These are phyloP conservation scores for Nymphicus hollandicus DNA, from an alignment of 2,113 vertebrate genomes.

Conservation along the genomic window DNA sequence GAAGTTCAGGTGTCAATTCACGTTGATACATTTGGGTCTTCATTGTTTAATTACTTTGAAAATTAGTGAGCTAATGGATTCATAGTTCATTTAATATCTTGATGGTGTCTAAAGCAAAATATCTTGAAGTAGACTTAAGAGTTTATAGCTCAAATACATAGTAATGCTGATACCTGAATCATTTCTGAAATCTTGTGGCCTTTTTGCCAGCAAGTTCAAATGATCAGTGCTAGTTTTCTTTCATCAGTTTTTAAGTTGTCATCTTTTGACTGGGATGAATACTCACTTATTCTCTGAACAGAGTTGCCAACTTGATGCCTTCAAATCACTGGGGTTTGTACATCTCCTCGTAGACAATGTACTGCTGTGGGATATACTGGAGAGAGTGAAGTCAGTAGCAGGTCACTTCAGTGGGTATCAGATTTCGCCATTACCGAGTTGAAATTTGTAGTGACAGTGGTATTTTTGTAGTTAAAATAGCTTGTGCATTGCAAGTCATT, in stretches of 20 bases:
- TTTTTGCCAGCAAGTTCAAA: background rate
- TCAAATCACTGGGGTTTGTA: background rate
- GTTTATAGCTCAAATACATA: background rate
- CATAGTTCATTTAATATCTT: background rate
- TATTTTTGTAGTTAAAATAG: background rate
- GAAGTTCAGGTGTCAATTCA: background rate
- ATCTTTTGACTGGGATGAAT: background rate
- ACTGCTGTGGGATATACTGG: background rate
- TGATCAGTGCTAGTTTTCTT: background rate
- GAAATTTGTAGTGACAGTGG: background rate
- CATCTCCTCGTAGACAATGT: background rate
- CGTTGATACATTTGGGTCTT: background rate
- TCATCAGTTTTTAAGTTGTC: background rate
- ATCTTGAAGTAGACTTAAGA: background rate
- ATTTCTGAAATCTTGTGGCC: background rate
- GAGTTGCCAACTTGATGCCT: background rate
- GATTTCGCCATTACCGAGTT: background rate
- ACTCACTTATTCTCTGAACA: background rate
- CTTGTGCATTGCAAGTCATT: background rate
- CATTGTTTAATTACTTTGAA: slow-evolving; percentile 10
- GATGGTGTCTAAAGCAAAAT: background rate
- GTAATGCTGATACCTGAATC: background rate
- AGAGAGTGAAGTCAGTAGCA: background rate
- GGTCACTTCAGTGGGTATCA: background rate
- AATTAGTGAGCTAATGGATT: background rate